Conservation (phyloP, 2,797 vertebrate species). For the Basileuterus tristriatus region DNA sequence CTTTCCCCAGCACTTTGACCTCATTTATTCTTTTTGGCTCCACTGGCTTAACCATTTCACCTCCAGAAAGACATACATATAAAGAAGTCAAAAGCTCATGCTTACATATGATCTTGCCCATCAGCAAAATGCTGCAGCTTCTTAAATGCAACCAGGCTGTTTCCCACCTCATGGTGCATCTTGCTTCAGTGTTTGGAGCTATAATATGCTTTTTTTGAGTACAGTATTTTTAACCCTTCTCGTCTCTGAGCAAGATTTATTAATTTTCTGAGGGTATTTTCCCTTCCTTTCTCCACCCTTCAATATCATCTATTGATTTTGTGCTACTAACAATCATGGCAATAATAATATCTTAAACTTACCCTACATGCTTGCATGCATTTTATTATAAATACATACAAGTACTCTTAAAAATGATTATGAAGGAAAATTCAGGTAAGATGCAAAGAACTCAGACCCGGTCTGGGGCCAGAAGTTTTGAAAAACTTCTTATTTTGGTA, state of each 20-base stretch:
- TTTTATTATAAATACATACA: background rate
- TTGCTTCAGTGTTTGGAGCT: background rate
- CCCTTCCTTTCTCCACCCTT: background rate
- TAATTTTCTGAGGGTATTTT: background rate
- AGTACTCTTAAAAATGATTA: background rate
- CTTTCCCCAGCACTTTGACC: background rate
- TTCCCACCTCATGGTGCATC: background rate
- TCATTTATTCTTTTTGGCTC: background rate
- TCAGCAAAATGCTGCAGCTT: background rate
- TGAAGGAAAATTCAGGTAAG: background rate
- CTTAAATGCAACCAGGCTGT: background rate
- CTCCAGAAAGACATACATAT: background rate
- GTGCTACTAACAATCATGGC: background rate
- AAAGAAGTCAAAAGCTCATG: background rate
- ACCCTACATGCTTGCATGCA: fast-evolving
- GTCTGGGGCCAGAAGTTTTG: background rate
- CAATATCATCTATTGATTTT: background rate
- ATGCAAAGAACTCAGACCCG: background rate
- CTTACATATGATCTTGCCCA: background rate
- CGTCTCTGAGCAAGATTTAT: background rate
- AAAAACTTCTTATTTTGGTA: background rate
- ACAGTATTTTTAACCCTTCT: background rate
- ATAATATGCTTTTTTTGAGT: background rate
- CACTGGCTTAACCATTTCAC: background rate
- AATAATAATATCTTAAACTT: background rate